Base-by-base conservation (phyloP, 2,888 invertebrate species). In the Cerastoderma edule region DNA sequence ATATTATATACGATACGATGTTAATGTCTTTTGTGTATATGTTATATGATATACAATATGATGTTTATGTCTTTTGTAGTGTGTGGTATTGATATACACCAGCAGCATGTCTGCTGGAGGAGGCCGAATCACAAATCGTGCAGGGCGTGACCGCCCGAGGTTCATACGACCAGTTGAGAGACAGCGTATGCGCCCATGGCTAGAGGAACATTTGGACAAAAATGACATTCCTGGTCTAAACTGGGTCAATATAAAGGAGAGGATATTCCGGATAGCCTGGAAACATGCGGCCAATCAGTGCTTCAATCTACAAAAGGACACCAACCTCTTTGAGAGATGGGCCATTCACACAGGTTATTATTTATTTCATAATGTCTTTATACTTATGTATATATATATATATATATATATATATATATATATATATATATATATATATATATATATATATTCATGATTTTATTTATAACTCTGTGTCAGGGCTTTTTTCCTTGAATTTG, bases 291-390 rank as follows among this genome's bases (percentile, higher is more conserved):
- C 91, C 16, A 85, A 89, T 32, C 87, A 89, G 50, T 88, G 88
- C 19, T 91, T 89, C 83, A 87, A 86, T 64, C 77, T 85, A 32
- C 86, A 87, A 48, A 84, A 83, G 33, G 91, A 91, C 70, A 88
- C 90, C 1, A 85, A 88, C 67, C 80, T 91, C 39, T 91, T 90
- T 83, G 86, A 87, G 60, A 76, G 83, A 64, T 91, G 91, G 91
- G 91, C 91, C 1, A 78, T 84, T n/a, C 91, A 91, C 68, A 90
- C 91, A 75, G 91, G 91, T 91, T 69, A 30, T n/a, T n/a, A n/a
- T n/a, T n/a, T n/a, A n/a, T n/a, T n/a, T n/a, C n/a, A n/a, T n/a
- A n/a, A n/a, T n/a, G n/a, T n/a, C n/a, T n/a, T n/a, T n/a, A n/a
- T n/a, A n/a, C n/a, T n/a, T n/a, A n/a, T n/a, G n/a, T n/a, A n/a